phyloP scores from a whole-genome alignment of 2,888 invertebrate species.

The Abscondita cerata region DNA sequence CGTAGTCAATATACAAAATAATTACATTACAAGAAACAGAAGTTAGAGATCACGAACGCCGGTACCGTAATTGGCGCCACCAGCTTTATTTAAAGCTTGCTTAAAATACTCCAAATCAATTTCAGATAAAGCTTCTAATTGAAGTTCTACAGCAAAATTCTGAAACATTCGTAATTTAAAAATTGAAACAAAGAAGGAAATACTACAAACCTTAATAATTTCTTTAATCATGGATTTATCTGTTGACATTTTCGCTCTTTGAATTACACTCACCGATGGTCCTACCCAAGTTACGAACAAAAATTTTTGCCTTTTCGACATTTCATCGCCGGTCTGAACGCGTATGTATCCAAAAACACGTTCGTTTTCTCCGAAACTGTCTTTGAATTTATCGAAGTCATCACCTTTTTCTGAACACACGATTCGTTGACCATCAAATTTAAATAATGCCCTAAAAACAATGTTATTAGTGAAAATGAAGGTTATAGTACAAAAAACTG shows the following conservation, averaged over 20 bases:
- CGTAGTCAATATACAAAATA: constrained; percentile 1
- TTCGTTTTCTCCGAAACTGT: constrained; percentile 74
- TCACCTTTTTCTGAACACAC: constrained; percentile 71
- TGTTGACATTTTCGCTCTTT: constrained; percentile 83
- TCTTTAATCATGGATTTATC: constrained; percentile 81
- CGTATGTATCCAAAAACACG: constrained; percentile 78
- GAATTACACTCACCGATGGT: constrained; percentile 74
- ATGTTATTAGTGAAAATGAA: no score
- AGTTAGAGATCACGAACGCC: constrained; percentile 72
- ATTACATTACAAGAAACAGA: not conserved
- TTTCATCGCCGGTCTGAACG: constrained; percentile 81
- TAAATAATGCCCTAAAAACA: constrained; percentile 73
- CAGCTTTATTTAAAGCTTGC: constrained; percentile 73
- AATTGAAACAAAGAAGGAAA: constrained; percentile 27
- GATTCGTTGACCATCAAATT: constrained; percentile 74
- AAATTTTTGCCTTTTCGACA: constrained; percentile 84
- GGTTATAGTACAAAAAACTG: no score
- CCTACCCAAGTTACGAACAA: constrained; percentile 82
- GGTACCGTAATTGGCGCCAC: constrained; percentile 83
- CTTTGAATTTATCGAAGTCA: constrained; percentile 73
- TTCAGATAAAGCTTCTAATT: constrained; percentile 72
- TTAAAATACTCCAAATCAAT: constrained; percentile 74
- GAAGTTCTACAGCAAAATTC: constrained; percentile 81
- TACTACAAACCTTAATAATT: constrained; percentile 67
- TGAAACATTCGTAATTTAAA: constrained; percentile 55